Percentiles rank a stretch among this genome's conserved stretches.
These are phyloP conservation scores for Falco cherrug DNA, from an alignment of 2,797 vertebrate species.

Conservation along the genomic window DNA sequence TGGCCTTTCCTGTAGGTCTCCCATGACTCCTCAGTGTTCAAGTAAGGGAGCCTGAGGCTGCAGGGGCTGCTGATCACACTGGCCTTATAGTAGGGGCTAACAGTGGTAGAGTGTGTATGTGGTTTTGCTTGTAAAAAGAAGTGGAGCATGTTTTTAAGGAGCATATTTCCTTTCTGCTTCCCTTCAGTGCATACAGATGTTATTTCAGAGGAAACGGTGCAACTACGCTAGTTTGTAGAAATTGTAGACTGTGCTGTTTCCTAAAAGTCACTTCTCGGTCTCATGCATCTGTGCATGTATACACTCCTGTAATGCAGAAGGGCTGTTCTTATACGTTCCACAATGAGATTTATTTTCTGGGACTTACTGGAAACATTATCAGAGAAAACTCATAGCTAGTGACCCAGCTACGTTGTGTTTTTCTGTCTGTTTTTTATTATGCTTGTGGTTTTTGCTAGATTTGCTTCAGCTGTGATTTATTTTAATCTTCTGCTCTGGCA, in stretches of 20 bases:
- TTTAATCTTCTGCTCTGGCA: conserved; percentile 54
- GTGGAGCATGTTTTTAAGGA: conserved; percentile 59
- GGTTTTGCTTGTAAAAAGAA: conserved; percentile 26
- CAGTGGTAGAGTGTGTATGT: not conserved
- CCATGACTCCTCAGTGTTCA: not conserved
- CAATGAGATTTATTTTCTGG: conserved; percentile 43
- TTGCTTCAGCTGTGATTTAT: conserved; percentile 64
- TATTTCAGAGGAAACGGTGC: conserved; percentile 44
- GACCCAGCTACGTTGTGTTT: conserved; percentile 44
- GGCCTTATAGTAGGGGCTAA: not conserved
- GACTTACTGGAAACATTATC: conserved; percentile 41
- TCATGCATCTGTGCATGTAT: not conserved
- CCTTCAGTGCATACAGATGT: conserved; percentile 3
- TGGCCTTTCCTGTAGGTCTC: not conserved
- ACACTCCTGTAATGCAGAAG: not conserved
- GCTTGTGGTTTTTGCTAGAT: conserved; percentile 46
- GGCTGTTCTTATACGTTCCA: conserved; percentile 25
- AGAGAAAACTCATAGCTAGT: conserved; percentile 19
- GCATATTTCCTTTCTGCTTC: conserved; percentile 7
- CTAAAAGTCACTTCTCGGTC: not conserved
- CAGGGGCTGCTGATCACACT: not conserved
- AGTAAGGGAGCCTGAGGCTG: not conserved
- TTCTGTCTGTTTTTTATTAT: conserved; percentile 70
- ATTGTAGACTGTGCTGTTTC: not conserved
- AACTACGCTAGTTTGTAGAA: conserved; percentile 18